Evolutionary conservation across 2,888 invertebrate species (phyloP).

Genomic region (Hartigia nigra): DNA sequence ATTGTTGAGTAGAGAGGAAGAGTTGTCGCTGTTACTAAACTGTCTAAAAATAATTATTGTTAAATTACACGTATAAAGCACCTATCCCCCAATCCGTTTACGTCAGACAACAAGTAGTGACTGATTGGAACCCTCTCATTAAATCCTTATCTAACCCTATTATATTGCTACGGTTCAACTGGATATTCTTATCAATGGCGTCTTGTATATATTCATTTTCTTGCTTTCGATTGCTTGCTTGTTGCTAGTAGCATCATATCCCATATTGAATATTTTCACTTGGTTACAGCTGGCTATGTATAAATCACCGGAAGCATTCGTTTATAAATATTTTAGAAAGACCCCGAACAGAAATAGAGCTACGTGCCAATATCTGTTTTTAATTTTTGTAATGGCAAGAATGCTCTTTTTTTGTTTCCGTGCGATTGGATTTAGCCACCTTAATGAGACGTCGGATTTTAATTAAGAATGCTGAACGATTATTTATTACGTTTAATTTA

Average conservation of each 20-base stretch:
- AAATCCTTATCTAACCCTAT: neutral
- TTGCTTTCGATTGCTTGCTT: neutral
- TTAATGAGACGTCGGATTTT: neutral
- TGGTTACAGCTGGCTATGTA: neutral
- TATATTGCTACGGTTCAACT: neutral
- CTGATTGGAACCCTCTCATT: neutral
- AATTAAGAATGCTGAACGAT: no score
- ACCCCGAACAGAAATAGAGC: neutral
- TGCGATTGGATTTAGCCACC: neutral
- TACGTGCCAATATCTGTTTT: neutral
- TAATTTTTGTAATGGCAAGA: neutral
- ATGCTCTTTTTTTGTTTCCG: neutral
- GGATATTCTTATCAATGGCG: neutral
- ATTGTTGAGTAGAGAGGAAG: constrained; percentile 22
- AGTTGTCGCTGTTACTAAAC: constrained; percentile 26
- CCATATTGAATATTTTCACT: neutral
- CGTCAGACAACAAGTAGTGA: neutral
- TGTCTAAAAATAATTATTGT: neutral
- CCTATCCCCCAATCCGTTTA: neutral
- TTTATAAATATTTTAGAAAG: neutral
- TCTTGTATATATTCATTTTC: neutral
- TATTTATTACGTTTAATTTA: no score
- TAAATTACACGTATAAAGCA: constrained; percentile 7
- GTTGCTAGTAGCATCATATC: neutral
- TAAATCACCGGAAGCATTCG: neutral